These are phyloP conservation scores for Drosophila nr. perissopoda DNA, from an alignment of 2,888 invertebrate species.

Conservation along the genomic window DNA sequence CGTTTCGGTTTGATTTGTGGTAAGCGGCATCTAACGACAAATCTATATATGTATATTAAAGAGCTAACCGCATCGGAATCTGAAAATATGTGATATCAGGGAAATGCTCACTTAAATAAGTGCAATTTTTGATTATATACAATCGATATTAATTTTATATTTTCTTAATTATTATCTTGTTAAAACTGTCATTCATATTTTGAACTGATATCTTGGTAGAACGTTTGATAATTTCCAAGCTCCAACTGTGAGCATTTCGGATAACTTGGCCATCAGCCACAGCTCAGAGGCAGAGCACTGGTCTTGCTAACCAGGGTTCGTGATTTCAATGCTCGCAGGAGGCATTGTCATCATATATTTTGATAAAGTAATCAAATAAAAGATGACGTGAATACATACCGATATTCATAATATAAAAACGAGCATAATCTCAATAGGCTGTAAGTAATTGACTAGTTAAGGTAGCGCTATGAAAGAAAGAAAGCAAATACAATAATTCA, in stretches of 20 bases:
- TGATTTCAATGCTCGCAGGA: conserved; percentile 96
- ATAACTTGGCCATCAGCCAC: neutral
- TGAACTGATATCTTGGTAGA: neutral
- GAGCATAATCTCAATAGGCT: neutral
- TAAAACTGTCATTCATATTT: neutral
- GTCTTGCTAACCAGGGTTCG: conserved; percentile 96
- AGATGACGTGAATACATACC: neutral
- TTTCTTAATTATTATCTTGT: neutral
- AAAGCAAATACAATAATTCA: neutral
- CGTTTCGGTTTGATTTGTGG: neutral
- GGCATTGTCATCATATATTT: conserved; percentile 85
- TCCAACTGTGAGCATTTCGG: neutral
- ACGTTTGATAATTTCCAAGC: neutral
- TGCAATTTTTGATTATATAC: neutral
- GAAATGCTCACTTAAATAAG: neutral
- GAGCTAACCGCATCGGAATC: neutral
- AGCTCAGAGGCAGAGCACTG: conserved; percentile 96
- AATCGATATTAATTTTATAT: neutral
- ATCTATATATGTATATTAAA: neutral
- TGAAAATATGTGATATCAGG: neutral
- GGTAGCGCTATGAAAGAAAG: neutral
- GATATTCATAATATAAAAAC: neutral
- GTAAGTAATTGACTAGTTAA: neutral
- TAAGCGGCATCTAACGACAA: neutral
- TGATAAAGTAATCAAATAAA: too few relatives aligned